Conservation (phyloP, 2,113 vertebrate species). For the Phalacrocorax aristotelis region DNA sequence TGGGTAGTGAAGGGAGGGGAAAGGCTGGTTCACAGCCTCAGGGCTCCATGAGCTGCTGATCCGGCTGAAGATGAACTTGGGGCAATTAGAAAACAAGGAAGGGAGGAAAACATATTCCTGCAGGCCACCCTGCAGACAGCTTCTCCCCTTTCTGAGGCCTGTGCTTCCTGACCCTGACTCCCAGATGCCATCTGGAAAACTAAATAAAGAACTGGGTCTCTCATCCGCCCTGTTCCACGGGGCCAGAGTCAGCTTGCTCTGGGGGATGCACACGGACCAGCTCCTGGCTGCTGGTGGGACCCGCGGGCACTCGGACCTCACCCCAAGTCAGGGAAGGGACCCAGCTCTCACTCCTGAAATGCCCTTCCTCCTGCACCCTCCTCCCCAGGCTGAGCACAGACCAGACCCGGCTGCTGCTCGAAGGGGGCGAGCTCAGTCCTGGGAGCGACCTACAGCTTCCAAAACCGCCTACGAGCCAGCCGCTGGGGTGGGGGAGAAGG, state of each 20-base stretch:
- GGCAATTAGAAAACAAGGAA: neutral
- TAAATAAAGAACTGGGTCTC: neutral
- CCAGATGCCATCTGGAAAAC: neutral
- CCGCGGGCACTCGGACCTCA: neutral
- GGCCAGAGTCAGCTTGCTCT: neutral
- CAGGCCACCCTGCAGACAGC: neutral
- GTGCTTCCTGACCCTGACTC: neutral
- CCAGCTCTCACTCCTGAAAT: rapidly evolving
- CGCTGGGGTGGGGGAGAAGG: neutral
- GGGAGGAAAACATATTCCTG: neutral
- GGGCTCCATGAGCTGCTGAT: neutral
- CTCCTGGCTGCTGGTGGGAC: neutral
- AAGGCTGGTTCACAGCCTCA: rapidly evolving
- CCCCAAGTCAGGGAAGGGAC: rapidly evolving
- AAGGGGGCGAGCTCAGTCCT: neutral
- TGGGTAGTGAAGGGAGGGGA: rapidly evolving
- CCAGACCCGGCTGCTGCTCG: neutral
- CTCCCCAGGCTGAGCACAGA: neutral
- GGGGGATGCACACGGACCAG: rapidly evolving
- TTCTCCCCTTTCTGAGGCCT: neutral
- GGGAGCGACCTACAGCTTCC: neutral
- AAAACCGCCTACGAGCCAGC: neutral
- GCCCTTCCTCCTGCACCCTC: neutral
- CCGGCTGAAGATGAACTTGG: neutral
- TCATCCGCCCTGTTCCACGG: rapidly evolving